These are phyloP conservation scores for Neostethus bicornis DNA, from an alignment of 2,797 vertebrate species.

Conservation along the genomic window DNA sequence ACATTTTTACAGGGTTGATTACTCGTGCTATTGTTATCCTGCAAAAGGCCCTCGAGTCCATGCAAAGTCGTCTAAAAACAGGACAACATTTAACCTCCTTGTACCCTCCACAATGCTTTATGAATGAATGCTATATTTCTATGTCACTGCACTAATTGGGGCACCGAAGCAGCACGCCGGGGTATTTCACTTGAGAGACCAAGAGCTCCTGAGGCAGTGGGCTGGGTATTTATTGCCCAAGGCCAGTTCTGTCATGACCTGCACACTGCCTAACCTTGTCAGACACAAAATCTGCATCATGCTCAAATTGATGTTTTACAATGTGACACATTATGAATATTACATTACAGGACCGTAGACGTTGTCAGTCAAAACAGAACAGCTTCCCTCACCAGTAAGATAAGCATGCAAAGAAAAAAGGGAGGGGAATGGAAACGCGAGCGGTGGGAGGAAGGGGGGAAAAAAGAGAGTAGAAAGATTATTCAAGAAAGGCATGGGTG, in stretches of 20 bases:
- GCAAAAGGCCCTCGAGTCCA: slow-evolving; percentile 24
- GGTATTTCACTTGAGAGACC: slow-evolving; percentile 71
- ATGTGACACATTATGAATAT: slow-evolving; percentile 97
- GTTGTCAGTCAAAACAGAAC: slow-evolving; percentile 88
- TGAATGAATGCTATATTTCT: slow-evolving; percentile 58
- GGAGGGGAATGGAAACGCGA: neutral
- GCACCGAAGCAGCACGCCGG: slow-evolving; percentile 52
- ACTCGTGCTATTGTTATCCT: slow-evolving; percentile 47
- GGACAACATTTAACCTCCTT: slow-evolving; percentile 49
- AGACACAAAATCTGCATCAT: slow-evolving; percentile 87
- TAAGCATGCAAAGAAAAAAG: slow-evolving; percentile 74
- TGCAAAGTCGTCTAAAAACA: slow-evolving; percentile 6
- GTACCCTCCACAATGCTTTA: slow-evolving; percentile 39
- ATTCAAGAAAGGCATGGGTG: slow-evolving; percentile 82
- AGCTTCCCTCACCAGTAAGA: slow-evolving; percentile 87
- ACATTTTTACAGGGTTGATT: neutral
- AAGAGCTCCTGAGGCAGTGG: slow-evolving; percentile 60
- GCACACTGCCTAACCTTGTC: slow-evolving; percentile 83
- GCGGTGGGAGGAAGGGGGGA: slow-evolving; percentile 37
- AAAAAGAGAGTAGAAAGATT: slow-evolving; percentile 67
- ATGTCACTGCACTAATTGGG: slow-evolving; percentile 79
- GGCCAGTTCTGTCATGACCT: slow-evolving; percentile 81
- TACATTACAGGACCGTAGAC: slow-evolving; percentile 90
- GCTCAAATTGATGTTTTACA: slow-evolving; percentile 92
- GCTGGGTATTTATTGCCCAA: slow-evolving; percentile 75